Conservation (phyloP, 2,888 invertebrate genomes). For the Ptychoptera contaminata region DNA sequence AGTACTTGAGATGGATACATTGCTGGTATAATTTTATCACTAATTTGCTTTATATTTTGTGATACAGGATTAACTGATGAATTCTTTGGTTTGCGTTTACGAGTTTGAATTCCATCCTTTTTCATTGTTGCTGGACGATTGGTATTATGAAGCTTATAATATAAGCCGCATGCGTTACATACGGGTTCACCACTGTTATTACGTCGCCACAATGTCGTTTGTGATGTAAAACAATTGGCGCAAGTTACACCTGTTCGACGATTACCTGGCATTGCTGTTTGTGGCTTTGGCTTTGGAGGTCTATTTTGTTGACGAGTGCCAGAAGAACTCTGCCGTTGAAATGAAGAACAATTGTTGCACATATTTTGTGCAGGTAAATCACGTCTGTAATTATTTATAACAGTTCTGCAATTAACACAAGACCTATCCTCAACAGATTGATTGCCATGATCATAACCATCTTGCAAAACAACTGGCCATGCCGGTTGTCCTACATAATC, state of each 20-base stretch:
- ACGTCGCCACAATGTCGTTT: slow-evolving; percentile 70
- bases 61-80: slow-evolving; percentile 11
- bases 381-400: no score
- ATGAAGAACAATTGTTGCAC: no score
- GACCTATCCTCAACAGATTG: no score
- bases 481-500: no score
- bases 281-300: slow-evolving; percentile 19
- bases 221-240: slow-evolving; percentile 45
- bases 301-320: no score
- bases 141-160: slow-evolving; percentile 33
- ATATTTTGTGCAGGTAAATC: no score
- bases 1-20: slow-evolving; percentile 28
- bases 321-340: no score
- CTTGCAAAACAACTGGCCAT: no score
- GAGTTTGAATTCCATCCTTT: slow-evolving; percentile 95
- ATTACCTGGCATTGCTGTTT: slow-evolving; percentile 20
- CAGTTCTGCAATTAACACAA: no score
- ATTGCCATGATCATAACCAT: no score
- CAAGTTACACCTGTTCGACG: slow-evolving; percentile 33
- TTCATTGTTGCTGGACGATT: slow-evolving; percentile 95
- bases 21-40: slow-evolving; percentile 13
- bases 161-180: slow-evolving; percentile 64
- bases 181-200: slow-evolving; percentile 76
- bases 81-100: slow-evolving; percentile 79
- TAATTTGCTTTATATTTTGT: background rate